Evolutionary conservation across 1,140 invertebrate genomes (phyloP).

Genomic region (Brachionus rotundiformis): DNA sequence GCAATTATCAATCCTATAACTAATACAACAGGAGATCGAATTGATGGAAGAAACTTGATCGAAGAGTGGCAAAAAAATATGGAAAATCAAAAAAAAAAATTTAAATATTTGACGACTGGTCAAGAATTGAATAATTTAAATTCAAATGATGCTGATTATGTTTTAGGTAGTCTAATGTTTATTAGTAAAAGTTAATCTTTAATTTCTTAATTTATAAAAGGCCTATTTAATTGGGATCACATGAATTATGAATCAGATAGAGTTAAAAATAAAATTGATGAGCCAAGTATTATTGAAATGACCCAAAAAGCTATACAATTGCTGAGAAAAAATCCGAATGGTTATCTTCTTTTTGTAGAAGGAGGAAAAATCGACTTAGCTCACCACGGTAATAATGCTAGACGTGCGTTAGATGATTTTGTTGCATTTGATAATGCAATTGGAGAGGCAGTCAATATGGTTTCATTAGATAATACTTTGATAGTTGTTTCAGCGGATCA

Average conservation of each 20-base stretch:
- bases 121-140: constrained; percentile 28
- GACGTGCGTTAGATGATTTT: constrained; percentile 77
- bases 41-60: constrained; percentile 34
- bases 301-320: constrained; percentile 79
- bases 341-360: constrained; percentile 86
- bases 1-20: not conserved
- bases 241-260: constrained; percentile 74
- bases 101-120: not conserved
- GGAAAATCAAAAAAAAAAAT: constrained; percentile 31
- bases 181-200: too few species aligned
- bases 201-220: not conserved
- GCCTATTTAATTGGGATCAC: constrained; percentile 70
- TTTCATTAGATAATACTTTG: constrained; percentile 70
- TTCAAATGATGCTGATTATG: constrained; percentile 30
- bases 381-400: constrained; percentile 79
- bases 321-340: constrained; percentile 75
- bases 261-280: constrained; percentile 7
- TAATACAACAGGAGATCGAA: constrained; percentile 1
- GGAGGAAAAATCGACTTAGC: constrained; percentile 81
- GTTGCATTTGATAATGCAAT: constrained; percentile 74
- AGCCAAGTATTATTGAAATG: constrained; percentile 79
- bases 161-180: too few species aligned
- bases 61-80: constrained; percentile 39
- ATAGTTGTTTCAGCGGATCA: constrained; percentile 89
- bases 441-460: not conserved